These are phyloP conservation scores for Drosophila diplacantha DNA, from an alignment of 2,888 invertebrate species.

Conservation along the genomic window DNA sequence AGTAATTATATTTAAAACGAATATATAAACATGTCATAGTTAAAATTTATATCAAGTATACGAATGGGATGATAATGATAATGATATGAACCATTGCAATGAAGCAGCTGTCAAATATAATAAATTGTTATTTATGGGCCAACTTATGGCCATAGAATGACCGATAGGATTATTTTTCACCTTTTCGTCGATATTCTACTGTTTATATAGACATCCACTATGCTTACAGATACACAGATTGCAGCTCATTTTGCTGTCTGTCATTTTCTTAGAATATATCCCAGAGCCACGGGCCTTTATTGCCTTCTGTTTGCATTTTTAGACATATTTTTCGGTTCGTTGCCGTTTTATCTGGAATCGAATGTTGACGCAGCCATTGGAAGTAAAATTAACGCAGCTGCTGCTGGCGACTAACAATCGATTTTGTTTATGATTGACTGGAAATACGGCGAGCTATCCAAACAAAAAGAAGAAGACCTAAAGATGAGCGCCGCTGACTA, in stretches of 20 bases:
- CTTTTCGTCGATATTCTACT: neutral
- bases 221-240: slow-evolving; percentile 14
- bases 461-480: slow-evolving; percentile 1
- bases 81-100: slow-evolving; percentile 1
- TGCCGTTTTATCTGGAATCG: slow-evolving; percentile 27
- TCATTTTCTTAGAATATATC: slow-evolving; percentile 25
- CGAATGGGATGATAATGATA: neutral
- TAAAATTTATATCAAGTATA: slow-evolving; percentile 1
- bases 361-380: slow-evolving; percentile 33
- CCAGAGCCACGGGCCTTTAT: slow-evolving; percentile 9
- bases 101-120: slow-evolving; percentile 14
- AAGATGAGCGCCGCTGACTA: slow-evolving; percentile 15
- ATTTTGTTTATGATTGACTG: slow-evolving; percentile 32
- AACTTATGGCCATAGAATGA: neutral
- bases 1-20: neutral
- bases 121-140: neutral
- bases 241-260: slow-evolving; percentile 14
- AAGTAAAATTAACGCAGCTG: slow-evolving; percentile 38
- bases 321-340: slow-evolving; percentile 26
- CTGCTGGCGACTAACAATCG: slow-evolving; percentile 23
- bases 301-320: slow-evolving; percentile 15
- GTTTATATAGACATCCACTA: neutral
- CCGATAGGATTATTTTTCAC: neutral
- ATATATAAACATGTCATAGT: no score
- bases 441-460: slow-evolving; percentile 22